Evolutionary conservation across 2,113 vertebrate genomes (phyloP).

Genomic region (Lepus timidus): DNA sequence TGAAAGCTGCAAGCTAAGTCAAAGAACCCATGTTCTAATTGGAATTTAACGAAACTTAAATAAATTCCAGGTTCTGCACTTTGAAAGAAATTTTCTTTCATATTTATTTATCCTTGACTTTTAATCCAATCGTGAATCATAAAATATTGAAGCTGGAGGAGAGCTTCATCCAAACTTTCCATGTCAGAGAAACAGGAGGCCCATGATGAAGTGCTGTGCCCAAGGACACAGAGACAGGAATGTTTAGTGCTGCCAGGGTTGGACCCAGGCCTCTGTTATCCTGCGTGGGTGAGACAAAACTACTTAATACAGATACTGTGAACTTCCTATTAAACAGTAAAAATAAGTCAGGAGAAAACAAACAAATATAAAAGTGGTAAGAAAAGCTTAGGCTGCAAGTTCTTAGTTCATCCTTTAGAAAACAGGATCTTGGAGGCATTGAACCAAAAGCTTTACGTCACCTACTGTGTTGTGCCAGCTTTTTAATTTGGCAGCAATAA

Average conservation of each 20-base stretch:
- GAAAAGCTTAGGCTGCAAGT: background rate
- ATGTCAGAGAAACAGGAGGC: background rate
- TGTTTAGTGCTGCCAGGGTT: background rate
- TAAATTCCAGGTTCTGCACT: background rate
- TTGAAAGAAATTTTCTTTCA: constrained; percentile 18
- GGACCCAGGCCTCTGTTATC: background rate
- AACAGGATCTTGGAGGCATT: background rate
- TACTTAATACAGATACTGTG: background rate
- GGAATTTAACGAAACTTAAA: constrained; percentile 28
- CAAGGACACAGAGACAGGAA: background rate
- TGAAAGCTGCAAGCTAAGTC: background rate
- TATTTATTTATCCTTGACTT: background rate
- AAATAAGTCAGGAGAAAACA: background rate
- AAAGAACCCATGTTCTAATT: background rate
- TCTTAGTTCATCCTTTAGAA: constrained; percentile 35
- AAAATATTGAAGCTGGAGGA: background rate
- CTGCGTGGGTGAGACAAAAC: background rate
- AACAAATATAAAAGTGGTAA: constrained; percentile 38
- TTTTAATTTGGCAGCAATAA: constrained; percentile 77
- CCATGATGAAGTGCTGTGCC: background rate
- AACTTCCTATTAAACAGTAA: constrained; percentile 31
- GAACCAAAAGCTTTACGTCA: constrained; percentile 62
- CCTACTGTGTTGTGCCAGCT: constrained; percentile 22
- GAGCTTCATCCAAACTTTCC: background rate
- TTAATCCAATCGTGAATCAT: background rate